Base-by-base conservation (phyloP, 2,113 vertebrate species). In the Nematolebias whitei region DNA sequence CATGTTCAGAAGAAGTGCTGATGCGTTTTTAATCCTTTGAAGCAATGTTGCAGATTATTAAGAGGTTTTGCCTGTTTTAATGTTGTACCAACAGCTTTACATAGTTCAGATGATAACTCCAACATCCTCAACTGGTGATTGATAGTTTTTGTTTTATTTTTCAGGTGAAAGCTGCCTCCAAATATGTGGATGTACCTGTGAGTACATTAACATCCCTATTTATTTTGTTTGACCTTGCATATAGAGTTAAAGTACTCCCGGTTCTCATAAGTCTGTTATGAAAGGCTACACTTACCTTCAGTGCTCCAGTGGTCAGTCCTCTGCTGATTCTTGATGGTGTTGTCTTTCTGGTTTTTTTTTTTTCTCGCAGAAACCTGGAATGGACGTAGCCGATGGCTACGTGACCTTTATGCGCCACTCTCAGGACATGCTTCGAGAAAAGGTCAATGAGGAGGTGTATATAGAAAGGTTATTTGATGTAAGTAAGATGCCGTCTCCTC, bases 401-500 rank as follows among this genome's bases (percentile, higher is more conserved):
- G 97, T 99, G 94, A 99, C 98, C 92, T 99, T 98, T 93, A 96
- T 98, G 85, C 97, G 98, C 92, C 97, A 99, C 93, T 98, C 96
- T 96, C 98, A 99, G 96, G 98, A 99, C 94, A 96, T 98, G 89
- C 96, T 99, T 71, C 97, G 98, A 95, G 98, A 99, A 95, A 99
- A 99, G 97, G 98, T 99, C 97, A 99, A 99, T 99, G 98, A 99
- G 96, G 97, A 99, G 96, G 98, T 99, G 96, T 99, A 99, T 96
- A 99, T 99, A 98, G 97, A 99, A 98, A 98, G 98, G 94, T 99
- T 99, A 98, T 99, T 99, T 99, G 97, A 99, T 96, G 98, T 99
- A 99, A 99, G 98, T 99, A 99, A 95, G 87, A 98, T 98, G 96
- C 97, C 96, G 93, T 94, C 94, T 95, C 96, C 96, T 96, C 94